These are phyloP conservation scores for Phataginus tetradactyla DNA, from an alignment of 2,797 vertebrate species.

Conservation along the genomic window DNA sequence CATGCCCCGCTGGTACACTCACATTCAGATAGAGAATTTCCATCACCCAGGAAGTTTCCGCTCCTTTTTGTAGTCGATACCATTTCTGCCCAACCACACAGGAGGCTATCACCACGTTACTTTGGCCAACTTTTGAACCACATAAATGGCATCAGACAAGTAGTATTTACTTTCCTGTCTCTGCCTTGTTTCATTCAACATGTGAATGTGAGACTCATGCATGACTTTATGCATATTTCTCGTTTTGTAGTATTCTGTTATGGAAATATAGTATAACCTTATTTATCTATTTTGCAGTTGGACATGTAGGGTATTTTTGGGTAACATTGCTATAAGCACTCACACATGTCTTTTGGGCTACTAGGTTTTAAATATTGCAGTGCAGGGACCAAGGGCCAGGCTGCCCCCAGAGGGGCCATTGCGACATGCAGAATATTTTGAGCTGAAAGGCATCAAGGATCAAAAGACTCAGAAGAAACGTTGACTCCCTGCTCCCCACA, in stretches of 20 bases:
- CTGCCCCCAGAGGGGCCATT: too few relatives aligned
- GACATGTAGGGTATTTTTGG: neutral
- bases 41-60: neutral
- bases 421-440: too few relatives aligned
- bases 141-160: neutral
- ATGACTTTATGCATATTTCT: neutral
- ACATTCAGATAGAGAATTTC: neutral
- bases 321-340: neutral
- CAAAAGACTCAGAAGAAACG: too few relatives aligned
- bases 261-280: neutral
- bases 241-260: neutral
- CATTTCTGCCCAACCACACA: neutral
- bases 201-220: neutral
- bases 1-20: neutral
- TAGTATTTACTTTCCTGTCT: neutral
- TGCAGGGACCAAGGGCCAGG: too few relatives aligned
- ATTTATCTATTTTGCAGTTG: conserved; percentile 41
- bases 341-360: neutral
- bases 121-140: neutral
- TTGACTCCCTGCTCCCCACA: too few relatives aligned
- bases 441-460: too few relatives aligned
- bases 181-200: neutral
- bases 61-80: neutral
- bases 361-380: neutral
- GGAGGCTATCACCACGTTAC: neutral